Evolutionary conservation across 2,888 invertebrate species (phyloP), one percentile per base, ranked within the genome.

Genomic region (Seira musarum): DNA sequence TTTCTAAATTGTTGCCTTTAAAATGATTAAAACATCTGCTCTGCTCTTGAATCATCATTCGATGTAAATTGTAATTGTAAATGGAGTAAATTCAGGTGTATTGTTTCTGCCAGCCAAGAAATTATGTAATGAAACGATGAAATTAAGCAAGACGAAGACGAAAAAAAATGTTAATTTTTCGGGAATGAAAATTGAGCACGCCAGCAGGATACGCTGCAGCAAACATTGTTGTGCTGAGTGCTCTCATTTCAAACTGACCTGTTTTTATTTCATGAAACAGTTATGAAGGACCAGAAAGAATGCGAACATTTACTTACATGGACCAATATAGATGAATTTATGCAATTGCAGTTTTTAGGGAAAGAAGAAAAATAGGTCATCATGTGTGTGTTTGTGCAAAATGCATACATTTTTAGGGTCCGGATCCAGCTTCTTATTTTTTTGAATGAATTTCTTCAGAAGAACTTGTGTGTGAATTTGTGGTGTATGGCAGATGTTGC

Each of bases 1-100:
- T 65, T 65, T 30, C 30, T 2, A 30, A 30, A 17, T 53, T 8
- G 13, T 3, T 13, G 53, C 3, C 13, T 53, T 53, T 53, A 8
- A 53, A 53, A 17, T 17, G 53, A 8, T 13, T n/a, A 17, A 35
- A 70, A 61, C 70, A 70, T 70, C 70, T 69, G 69, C 53, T 13
- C 6, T 53, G 40, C 13, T 6, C 40, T 40, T 40, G 40, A 40
- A 40, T 13, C 40, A 13, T n/a, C n/a, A n/a, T 30, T 8, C 30
- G 30, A 30, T 2, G 3, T 30, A 8, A 30, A 30, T 30, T 2
- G 30, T 5, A 8, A 30, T 30, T 2, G 3, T n/a, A n/a, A 30
- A 30, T 30, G 30, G 8, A 30, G 8, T 30, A 30, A 30, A n/a
- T n/a, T n/a, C n/a, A 40, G 40, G 13, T 40, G 40, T 53, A 3